Conservation (phyloP, 1,140 invertebrate genomes). For the Platorchestia sp. region DNA sequence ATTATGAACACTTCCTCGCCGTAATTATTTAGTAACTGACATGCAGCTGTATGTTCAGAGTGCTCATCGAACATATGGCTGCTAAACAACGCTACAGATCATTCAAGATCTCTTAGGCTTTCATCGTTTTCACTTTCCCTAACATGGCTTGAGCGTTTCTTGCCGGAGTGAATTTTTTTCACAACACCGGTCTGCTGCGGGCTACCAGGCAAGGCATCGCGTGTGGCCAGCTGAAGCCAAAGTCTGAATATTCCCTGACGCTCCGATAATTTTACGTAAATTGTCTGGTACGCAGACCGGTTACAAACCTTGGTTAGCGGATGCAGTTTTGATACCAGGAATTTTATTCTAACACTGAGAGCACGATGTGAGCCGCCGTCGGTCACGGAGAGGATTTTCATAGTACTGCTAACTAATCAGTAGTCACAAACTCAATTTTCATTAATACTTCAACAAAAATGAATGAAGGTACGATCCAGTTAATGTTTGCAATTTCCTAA, state of each 20-base stretch:
- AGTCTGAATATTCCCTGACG: neutral
- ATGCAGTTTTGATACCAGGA: neutral
- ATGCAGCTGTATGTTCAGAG: neutral
- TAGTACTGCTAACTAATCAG: too few relatives aligned
- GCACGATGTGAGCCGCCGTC: too few relatives aligned
- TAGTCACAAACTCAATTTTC: too few relatives aligned
- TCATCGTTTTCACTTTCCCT: slow-evolving; percentile 7
- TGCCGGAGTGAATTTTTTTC: neutral
- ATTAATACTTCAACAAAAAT: too few relatives aligned
- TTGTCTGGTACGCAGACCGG: neutral
- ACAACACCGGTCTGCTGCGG: neutral
- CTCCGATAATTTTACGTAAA: neutral
- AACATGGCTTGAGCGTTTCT: neutral
- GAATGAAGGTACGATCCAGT: too few relatives aligned
- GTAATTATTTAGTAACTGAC: neutral
- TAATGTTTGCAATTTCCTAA: too few relatives aligned
- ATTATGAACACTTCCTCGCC: neutral
- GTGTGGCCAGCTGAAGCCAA: neutral
- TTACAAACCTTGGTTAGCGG: neutral
- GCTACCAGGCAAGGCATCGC: neutral
- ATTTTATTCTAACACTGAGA: too few relatives aligned
- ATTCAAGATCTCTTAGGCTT: neutral
- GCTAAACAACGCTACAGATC: neutral
- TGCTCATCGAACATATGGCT: neutral
- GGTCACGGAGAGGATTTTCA: too few relatives aligned